These are phyloP conservation scores for Aphidius ervi DNA, from an alignment of 1,140 invertebrate species.

Conservation along the genomic window DNA sequence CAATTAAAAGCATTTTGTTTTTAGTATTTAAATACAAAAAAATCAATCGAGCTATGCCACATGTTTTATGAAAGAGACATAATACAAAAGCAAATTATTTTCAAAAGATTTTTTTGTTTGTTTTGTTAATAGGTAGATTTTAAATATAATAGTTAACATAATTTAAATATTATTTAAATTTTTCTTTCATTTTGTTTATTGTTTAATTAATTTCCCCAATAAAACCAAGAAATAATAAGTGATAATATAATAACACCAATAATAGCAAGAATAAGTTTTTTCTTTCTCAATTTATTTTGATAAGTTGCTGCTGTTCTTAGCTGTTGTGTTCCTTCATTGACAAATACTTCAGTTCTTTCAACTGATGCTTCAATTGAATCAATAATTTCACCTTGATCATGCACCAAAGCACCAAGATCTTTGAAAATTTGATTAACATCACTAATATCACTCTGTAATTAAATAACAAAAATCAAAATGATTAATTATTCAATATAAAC, in stretches of 20 bases:
- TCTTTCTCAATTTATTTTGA: constrained; percentile 82
- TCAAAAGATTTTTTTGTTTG: no score
- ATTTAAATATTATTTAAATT: no score
- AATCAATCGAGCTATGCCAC: no score
- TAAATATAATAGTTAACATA: no score
- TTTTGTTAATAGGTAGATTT: no score
- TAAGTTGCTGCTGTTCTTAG: constrained; percentile 77
- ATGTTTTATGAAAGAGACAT: no score
- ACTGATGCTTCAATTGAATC: constrained; percentile 97
- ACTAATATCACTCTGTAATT: constrained; percentile 80
- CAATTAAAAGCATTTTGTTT: no score
- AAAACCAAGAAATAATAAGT: constrained; percentile 57
- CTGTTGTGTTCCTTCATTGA: constrained; percentile 76
- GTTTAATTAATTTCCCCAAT: no score
- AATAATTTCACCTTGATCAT: constrained; percentile 94
- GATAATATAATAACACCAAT: constrained; percentile 65
- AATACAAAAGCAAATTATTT: no score
- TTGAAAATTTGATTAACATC: constrained; percentile 99
- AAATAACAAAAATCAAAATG: background rate
- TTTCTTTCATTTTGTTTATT: no score
- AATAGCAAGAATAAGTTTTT: constrained; percentile 73
- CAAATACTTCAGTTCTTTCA: constrained; percentile 82
- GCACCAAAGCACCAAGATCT: constrained; percentile 92
- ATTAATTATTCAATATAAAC: constrained; percentile 6
- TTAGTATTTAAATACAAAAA: no score